Evolutionary conservation across 2,888 invertebrate species (phyloP).

Genomic region (Thalpophila matura): DNA sequence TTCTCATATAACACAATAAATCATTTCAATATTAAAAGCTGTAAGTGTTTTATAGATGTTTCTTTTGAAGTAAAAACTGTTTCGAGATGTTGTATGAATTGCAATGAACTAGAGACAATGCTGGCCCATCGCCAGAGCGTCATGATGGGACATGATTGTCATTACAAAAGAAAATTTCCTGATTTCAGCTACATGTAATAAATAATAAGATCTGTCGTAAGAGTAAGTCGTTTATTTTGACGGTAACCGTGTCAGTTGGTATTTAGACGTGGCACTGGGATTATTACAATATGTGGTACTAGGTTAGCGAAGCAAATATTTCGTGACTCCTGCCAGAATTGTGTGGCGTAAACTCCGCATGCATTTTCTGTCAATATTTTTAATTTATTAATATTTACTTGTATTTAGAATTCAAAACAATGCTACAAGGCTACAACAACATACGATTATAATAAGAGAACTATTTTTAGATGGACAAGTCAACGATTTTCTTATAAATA

Average conservation of each 20-base stretch:
- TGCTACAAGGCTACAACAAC: too few relatives aligned
- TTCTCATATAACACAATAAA: slow-evolving; percentile 28
- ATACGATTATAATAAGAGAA: too few relatives aligned
- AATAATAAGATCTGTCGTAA: slow-evolving; percentile 57
- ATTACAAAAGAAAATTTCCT: slow-evolving; percentile 56
- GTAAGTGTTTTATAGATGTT: slow-evolving; percentile 38
- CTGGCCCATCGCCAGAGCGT: slow-evolving; percentile 55
- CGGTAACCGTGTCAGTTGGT: slow-evolving; percentile 52
- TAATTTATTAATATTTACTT: slow-evolving; percentile 18
- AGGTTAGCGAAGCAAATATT: slow-evolving; percentile 44
- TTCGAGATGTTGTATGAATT: slow-evolving; percentile 14
- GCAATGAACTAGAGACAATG: slow-evolving; percentile 42
- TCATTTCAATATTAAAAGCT: slow-evolving; percentile 33
- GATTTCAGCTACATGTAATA: slow-evolving; percentile 56
- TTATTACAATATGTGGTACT: slow-evolving; percentile 58
- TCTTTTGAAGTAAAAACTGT: slow-evolving; percentile 13
- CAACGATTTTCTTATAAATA: slow-evolving; percentile 9
- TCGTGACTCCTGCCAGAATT: slow-evolving; percentile 34
- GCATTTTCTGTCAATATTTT: slow-evolving; percentile 26
- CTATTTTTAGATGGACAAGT: slow-evolving; percentile 16
- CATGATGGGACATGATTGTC: slow-evolving; percentile 33
- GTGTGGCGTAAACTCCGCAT: slow-evolving; percentile 2
- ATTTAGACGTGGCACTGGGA: slow-evolving; percentile 33
- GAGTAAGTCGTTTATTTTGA: slow-evolving; percentile 24
- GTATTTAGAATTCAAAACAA: slow-evolving; percentile 23